A percentile compares a stretch with the other conserved stretches of the same genome.
phyloP scores from a whole-genome alignment of 1,140 invertebrate species.

The Anagrus nilaparvatae region DNA sequence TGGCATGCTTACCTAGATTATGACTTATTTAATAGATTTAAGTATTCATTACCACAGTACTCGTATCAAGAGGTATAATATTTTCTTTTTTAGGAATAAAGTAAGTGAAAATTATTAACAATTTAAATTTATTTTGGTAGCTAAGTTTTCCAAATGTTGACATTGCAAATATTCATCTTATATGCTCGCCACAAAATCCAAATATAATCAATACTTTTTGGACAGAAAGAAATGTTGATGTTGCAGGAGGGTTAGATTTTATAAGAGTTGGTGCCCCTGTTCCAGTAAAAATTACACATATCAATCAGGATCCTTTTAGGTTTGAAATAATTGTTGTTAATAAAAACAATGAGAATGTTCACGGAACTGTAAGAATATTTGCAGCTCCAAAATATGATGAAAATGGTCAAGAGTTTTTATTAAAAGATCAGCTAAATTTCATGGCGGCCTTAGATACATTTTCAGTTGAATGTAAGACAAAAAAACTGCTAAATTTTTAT shows the following conservation, averaged over 20 bases:
- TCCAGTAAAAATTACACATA: conserved; percentile 59
- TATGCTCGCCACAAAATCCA: too few species aligned
- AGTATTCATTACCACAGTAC: conserved; percentile 56
- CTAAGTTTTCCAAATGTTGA: too few species aligned
- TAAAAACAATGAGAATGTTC: conserved; percentile 40
- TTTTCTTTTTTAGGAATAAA: too few species aligned
- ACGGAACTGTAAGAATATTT: conserved; percentile 68
- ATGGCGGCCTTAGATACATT: too few species aligned
- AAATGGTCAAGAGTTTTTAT: too few species aligned
- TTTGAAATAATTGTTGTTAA: conserved; percentile 56
- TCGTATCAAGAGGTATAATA: conserved; percentile 46
- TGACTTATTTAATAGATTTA: conserved; percentile 69
- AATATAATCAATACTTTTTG: conserved; percentile 51
- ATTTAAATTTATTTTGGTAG: too few species aligned
- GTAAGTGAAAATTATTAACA: too few species aligned
- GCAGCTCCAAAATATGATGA: conserved; percentile 62
- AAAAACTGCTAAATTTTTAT: too few species aligned
- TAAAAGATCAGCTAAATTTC: too few species aligned
- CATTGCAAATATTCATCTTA: too few species aligned
- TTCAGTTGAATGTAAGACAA: too few species aligned
- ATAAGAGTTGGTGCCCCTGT: conserved; percentile 56
- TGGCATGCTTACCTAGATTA: conserved; percentile 73
- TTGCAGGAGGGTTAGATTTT: conserved; percentile 67
- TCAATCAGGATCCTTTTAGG: conserved; percentile 60
- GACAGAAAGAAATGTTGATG: conserved; percentile 62